Conservation (phyloP, 2,888 invertebrate genomes). For the Cordilura impudica region DNA sequence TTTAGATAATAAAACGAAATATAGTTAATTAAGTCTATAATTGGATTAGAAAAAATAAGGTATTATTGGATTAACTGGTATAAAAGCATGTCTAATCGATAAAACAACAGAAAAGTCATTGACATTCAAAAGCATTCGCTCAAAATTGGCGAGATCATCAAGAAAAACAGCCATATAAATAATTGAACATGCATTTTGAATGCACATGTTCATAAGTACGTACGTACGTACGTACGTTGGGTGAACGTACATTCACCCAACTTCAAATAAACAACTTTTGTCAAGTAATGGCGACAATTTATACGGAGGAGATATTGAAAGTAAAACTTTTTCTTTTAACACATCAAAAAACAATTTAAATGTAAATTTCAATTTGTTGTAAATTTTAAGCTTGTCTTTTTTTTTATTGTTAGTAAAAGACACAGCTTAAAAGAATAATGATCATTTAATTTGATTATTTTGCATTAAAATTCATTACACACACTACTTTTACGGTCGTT, state of each 20-base stretch:
- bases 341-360: neutral
- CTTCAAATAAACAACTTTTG: neutral
- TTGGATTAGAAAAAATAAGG: neutral
- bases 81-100: neutral
- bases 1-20: neutral
- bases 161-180: neutral
- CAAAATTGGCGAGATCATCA: neutral
- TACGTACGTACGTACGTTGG: no score
- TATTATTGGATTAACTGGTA: neutral
- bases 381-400: neutral
- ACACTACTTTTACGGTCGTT: neutral
- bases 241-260: neutral
- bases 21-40: neutral
- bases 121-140: conserved; percentile 12
- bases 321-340: conserved; percentile 28
- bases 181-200: neutral
- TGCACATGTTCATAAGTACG: no score
- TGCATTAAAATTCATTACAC: neutral
- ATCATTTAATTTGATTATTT: neutral
- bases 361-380: neutral
- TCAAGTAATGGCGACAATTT: conserved; percentile 10
- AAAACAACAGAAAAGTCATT: conserved; percentile 14
- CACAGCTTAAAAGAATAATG: neutral
- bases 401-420: neutral
- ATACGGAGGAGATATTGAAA: conserved; percentile 11